Evolutionary conservation across 2,888 invertebrate species (phyloP).

Genomic region (Keiferia lycopersicella): DNA sequence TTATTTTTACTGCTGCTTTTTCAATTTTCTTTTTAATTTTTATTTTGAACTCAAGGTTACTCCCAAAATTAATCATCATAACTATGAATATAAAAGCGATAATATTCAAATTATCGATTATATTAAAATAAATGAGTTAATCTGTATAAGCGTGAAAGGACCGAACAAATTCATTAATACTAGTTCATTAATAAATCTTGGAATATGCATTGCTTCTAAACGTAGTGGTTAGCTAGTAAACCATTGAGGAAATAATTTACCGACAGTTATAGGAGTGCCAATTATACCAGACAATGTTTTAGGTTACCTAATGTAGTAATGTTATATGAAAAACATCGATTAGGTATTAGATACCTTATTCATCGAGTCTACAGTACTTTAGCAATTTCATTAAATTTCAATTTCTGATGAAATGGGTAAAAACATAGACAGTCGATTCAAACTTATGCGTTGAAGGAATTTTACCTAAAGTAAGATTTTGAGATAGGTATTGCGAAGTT

Average conservation of each 20-base stretch:
- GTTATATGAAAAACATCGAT: too few species aligned
- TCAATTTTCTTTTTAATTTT: background rate
- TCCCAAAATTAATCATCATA: background rate
- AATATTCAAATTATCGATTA: constrained; percentile 38
- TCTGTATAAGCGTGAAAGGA: constrained; percentile 31
- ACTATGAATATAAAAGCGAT: constrained; percentile 34
- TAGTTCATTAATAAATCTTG: constrained; percentile 36
- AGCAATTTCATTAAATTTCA: too few species aligned
- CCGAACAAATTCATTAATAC: constrained; percentile 36
- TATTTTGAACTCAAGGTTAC: background rate
- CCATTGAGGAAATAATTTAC: background rate
- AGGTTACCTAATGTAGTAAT: too few species aligned
- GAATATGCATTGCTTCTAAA: constrained; percentile 35
- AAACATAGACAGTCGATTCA: too few species aligned
- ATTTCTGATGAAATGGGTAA: too few species aligned
- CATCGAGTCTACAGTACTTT: too few species aligned
- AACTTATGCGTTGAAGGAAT: too few species aligned
- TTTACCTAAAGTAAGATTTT: too few species aligned
- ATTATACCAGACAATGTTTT: too few species aligned
- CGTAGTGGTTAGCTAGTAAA: constrained; percentile 32
- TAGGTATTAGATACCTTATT: too few species aligned
- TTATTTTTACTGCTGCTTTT: background rate
- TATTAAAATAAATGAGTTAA: constrained; percentile 39
- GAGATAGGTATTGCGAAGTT: too few species aligned
- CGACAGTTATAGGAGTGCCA: background rate